Percentiles rank a stretch among this genome's conserved stretches.
phyloP scores from a whole-genome alignment of 2,888 invertebrate genomes.

The Cloeon dipterum region DNA sequence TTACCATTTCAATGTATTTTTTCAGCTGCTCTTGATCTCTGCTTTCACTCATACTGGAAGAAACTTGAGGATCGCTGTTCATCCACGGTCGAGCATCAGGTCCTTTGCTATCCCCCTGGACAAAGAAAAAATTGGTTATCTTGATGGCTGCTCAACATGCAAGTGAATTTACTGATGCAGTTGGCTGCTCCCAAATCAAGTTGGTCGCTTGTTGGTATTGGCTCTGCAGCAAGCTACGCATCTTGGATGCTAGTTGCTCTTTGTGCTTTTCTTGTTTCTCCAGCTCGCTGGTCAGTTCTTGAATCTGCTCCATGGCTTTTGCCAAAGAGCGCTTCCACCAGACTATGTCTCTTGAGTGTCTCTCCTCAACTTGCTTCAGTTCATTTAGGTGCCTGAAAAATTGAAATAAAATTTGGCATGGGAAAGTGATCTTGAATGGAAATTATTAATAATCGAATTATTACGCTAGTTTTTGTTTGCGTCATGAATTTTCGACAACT shows the following conservation, averaged over 20 bases:
- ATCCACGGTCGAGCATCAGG: too few species aligned
- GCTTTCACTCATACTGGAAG: too few species aligned
- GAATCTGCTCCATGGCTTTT: slow-evolving; percentile 41
- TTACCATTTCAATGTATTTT: background rate
- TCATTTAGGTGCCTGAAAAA: background rate
- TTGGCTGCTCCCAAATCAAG: background rate
- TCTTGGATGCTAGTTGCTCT: slow-evolving; percentile 43
- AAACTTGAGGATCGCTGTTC: too few species aligned
- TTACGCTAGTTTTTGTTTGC: too few species aligned
- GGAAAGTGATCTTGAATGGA: too few species aligned
- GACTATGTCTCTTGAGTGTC: background rate
- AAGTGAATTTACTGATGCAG: too few species aligned
- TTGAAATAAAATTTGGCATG: too few species aligned
- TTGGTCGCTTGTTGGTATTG: slow-evolving; percentile 54
- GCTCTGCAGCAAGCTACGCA: slow-evolving; percentile 55
- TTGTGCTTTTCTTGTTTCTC: slow-evolving; percentile 25
- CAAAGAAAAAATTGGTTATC: too few species aligned
- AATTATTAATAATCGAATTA: too few species aligned
- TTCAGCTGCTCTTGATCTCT: background rate
- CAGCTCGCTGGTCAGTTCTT: slow-evolving; percentile 34
- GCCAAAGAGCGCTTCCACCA: slow-evolving; percentile 19
- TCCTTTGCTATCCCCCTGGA: too few species aligned
- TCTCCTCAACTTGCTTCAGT: background rate
- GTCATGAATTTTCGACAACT: too few species aligned
- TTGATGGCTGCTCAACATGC: too few species aligned